Evolutionary conservation across 2,888 invertebrate species (phyloP), one percentile per base, ranked within the genome.

Genomic region (Platerodrilus igneus): DNA sequence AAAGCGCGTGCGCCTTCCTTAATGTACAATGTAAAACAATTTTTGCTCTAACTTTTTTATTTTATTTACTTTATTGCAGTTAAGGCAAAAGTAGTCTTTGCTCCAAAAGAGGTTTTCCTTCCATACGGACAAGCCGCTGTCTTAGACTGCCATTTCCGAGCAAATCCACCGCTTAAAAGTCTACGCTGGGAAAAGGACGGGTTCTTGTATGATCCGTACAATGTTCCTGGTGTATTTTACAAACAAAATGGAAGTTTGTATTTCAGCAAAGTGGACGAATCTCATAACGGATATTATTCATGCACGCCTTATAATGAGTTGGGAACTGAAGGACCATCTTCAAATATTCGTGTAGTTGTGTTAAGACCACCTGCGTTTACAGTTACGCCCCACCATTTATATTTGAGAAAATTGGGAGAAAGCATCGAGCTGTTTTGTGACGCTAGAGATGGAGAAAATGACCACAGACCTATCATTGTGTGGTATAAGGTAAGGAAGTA

Each of bases 21-120:
- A 89, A 93, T 66, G 90, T 95, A 47, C 90, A 92, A 71, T 94
- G 94, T 94, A 67, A 81, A n/a, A n/a, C n/a, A n/a, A n/a, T n/a
- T n/a, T n/a, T n/a, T n/a, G 86, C 75, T 25, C 1, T 8, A 9
- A 29, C 14, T 29, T 16, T 17, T 41, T 48, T 28, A 5, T 13
- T 16, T 18, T 21, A 22, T 4, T 8, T 13, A n/a, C 28, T 48
- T 39, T 10, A 20, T 72, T 71, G 7, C 70, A 94, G 94, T 89
- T 70, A 86, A 88, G 67, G 94, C 94, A 11, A 87, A 90, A 69
- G 90, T 95, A 27, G 81, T 91, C 53, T 86, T 84, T 65, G 84
- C 92, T 35, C 90, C 90, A 11, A 78, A 81, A 46, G 86, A 89
- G 68, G 81, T 92, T 22, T 86, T 81, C 62, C 76, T 95, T 54